Conservation (phyloP, 2,113 vertebrate species). For the Lepisosteus osseus region DNA sequence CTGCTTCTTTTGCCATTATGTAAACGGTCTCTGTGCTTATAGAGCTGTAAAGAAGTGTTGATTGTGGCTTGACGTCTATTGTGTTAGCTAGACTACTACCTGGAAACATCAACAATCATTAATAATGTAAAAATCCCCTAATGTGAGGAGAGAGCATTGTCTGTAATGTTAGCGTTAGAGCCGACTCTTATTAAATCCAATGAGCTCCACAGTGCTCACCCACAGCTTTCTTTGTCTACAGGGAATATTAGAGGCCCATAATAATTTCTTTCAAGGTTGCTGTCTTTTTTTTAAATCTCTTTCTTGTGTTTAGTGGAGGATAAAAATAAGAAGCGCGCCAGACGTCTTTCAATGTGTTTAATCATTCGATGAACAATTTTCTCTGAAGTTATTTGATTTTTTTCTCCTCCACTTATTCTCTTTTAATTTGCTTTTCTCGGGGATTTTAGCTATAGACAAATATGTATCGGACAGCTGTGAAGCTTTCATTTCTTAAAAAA, state of each 20-base stretch:
- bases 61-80: slow-evolving; percentile 56
- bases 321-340: slow-evolving; percentile 39
- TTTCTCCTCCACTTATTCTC: slow-evolving; percentile 15
- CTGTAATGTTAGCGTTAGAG: slow-evolving; percentile 48
- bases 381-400: slow-evolving; percentile 26
- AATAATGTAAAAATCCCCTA: slow-evolving; percentile 74
- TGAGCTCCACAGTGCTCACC: slow-evolving; percentile 55
- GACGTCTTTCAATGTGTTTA: slow-evolving; percentile 48
- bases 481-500: no score
- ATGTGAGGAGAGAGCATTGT: slow-evolving; percentile 51
- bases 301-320: slow-evolving; percentile 43
- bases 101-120: slow-evolving; percentile 77
- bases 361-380: slow-evolving; percentile 53
- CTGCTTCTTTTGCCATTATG: slow-evolving; percentile 68
- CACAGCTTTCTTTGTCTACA: slow-evolving; percentile 20
- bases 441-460: no score
- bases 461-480: no score
- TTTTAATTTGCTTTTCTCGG: background rate
- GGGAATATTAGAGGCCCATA: slow-evolving; percentile 48
- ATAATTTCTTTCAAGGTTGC: slow-evolving; percentile 13
- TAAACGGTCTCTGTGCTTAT: slow-evolving; percentile 67
- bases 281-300: slow-evolving; percentile 25
- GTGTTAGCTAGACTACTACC: slow-evolving; percentile 70
- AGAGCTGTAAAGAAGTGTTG: slow-evolving; percentile 49
- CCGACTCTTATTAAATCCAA: slow-evolving; percentile 63